Percentiles rank a stretch among this genome's conserved stretches.
These are phyloP conservation scores for Drosophila tropicalis DNA, from an alignment of 1,140 invertebrate genomes.

Conservation along the genomic window DNA sequence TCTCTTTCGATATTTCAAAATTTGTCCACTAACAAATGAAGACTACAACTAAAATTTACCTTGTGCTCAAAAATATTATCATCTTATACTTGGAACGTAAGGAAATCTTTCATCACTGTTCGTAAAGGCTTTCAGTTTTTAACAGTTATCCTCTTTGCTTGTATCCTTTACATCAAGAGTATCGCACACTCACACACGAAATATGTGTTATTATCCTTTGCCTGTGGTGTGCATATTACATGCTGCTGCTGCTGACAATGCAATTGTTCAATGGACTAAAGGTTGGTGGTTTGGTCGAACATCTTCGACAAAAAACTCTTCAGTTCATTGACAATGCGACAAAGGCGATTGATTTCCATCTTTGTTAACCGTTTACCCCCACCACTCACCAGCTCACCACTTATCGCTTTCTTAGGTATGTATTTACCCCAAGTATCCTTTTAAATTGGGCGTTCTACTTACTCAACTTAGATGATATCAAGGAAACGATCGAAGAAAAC, in stretches of 20 bases:
- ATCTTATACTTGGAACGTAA: background rate
- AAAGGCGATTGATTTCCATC: conserved; percentile 43
- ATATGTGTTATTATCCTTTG: conserved; percentile 24
- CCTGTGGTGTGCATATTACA: conserved; percentile 41
- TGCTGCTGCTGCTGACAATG: conserved; percentile 50
- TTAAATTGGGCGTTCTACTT: conserved; percentile 55
- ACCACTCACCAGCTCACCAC: no score
- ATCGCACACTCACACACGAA: background rate
- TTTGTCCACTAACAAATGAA: no score
- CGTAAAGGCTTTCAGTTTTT: background rate
- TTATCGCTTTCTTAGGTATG: conserved; percentile 20
- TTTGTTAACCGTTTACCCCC: conserved; percentile 50
- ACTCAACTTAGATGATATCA: conserved; percentile 56
- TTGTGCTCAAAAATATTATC: background rate
- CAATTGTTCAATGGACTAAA: conserved; percentile 45
- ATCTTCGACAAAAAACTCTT: conserved; percentile 35
- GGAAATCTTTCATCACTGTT: background rate
- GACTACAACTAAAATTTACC: background rate
- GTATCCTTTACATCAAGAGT: background rate
- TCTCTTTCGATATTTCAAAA: no score
- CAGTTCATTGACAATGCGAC: conserved; percentile 45
- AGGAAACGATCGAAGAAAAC: conserved; percentile 34
- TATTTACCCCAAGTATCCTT: conserved; percentile 59
- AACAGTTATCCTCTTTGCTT: conserved; percentile 1
- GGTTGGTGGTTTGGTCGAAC: background rate